These are phyloP conservation scores for Argyresthia albistria DNA, from an alignment of 2,888 invertebrate species.

Conservation along the genomic window DNA sequence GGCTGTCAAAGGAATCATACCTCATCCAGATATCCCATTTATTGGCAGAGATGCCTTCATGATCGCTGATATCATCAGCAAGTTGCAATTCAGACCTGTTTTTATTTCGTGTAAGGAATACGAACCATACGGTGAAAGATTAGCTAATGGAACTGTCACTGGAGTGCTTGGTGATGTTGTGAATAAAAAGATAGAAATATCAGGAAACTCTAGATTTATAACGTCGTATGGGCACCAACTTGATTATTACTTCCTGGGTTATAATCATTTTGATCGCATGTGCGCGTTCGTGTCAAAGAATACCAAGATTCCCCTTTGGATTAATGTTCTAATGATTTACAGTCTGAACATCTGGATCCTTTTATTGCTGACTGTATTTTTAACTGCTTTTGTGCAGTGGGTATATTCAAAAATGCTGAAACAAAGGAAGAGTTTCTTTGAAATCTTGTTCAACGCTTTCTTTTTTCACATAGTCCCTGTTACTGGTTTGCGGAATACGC, in stretches of 20 bases:
- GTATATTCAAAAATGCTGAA: not conserved
- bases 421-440: not conserved
- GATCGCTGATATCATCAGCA: slow-evolving; percentile 1
- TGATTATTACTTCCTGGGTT: slow-evolving; percentile 2
- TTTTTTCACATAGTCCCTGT: slow-evolving; percentile 2
- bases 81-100: slow-evolving; percentile 1
- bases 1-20: not conserved
- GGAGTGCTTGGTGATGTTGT: slow-evolving; percentile 3
- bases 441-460: not conserved
- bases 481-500: not conserved
- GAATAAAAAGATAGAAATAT: slow-evolving; percentile 1
- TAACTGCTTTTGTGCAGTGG: not conserved
- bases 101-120: not conserved
- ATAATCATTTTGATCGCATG: slow-evolving; percentile 3
- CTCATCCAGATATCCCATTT: not conserved
- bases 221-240: slow-evolving; percentile 2
- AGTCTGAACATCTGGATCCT: slow-evolving; percentile 1
- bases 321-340: not conserved
- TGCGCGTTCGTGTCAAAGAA: slow-evolving; percentile 1
- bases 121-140: not conserved
- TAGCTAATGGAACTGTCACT: not conserved
- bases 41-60: slow-evolving; percentile 3
- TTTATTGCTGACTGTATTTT: not conserved
- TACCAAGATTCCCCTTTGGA: slow-evolving; percentile 1
- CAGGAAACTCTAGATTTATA: slow-evolving; percentile 5